phyloP scores from a whole-genome alignment of 2,888 invertebrate genomes.

The Drosophila rubida region DNA sequence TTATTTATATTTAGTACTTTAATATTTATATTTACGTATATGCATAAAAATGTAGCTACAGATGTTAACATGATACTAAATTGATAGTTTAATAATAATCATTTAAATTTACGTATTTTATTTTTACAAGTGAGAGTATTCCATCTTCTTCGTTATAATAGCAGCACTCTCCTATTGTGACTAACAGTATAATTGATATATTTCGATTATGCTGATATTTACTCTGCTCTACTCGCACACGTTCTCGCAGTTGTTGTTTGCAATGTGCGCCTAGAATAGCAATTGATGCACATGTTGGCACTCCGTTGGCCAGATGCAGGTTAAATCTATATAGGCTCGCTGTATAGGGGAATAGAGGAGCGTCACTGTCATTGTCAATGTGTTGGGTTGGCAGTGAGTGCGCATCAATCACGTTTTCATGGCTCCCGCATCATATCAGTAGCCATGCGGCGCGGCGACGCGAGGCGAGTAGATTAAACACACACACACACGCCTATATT shows the following conservation, averaged over 20 bases:
- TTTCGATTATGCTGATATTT: conserved; percentile 21
- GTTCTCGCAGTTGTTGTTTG: conserved; percentile 41
- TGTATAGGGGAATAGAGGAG: conserved; percentile 29
- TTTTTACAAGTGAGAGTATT: conserved; percentile 11
- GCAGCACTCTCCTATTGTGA: not conserved
- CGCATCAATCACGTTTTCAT: conserved; percentile 39
- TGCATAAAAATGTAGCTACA: no score
- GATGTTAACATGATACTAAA: no score
- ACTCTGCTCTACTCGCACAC: conserved; percentile 6
- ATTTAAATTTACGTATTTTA: no score
- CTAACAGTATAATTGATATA: not conserved
- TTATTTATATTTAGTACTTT: no score
- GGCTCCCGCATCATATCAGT: conserved; percentile 32
- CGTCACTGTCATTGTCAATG: conserved; percentile 37
- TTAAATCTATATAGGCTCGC: not conserved
- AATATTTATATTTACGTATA: no score
- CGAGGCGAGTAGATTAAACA: conserved; percentile 22
- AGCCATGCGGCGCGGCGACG: not conserved
- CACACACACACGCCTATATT: conserved; percentile 1
- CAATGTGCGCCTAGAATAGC: conserved; percentile 36
- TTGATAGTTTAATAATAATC: no score
- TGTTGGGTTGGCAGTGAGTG: not conserved
- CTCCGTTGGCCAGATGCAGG: conserved; percentile 2
- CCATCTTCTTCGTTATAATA: not conserved
- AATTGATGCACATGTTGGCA: conserved; percentile 12